These are phyloP conservation scores for Orthonyx spaldingii DNA, from an alignment of 2,113 vertebrate species.

Conservation along the genomic window DNA sequence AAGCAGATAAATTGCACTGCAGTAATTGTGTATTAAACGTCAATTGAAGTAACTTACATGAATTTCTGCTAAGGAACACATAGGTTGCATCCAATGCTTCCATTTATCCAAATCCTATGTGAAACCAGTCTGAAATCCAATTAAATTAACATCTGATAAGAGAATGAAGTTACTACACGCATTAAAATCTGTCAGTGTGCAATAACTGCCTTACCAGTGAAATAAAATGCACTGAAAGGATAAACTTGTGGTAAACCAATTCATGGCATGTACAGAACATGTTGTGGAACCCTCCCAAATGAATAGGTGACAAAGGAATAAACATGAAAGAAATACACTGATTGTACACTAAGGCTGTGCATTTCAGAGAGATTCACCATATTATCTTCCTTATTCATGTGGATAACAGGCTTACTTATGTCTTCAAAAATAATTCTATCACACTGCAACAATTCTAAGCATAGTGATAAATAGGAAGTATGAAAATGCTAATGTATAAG, in stretches of 20 bases:
- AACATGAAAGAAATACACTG: conserved; percentile 57
- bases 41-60: not conserved
- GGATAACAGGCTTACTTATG: conserved; percentile 63
- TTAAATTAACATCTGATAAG: conserved; percentile 58
- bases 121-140: conserved; percentile 35
- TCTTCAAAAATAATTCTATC: conserved; percentile 61
- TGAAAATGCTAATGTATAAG: conserved; percentile 43
- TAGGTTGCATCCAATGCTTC: conserved; percentile 18
- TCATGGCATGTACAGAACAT: conserved; percentile 2
- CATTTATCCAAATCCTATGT: conserved; percentile 25
- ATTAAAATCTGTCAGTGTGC: conserved; percentile 17
- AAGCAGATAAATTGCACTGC: not conserved
- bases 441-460: conserved; percentile 36
- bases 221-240: conserved; percentile 28
- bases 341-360: conserved; percentile 42
- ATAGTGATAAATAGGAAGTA: conserved; percentile 37
- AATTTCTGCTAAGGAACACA: not conserved
- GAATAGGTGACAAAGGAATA: conserved; percentile 57
- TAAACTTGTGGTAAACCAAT: conserved; percentile 20
- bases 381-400: conserved; percentile 64
- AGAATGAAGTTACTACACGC: conserved; percentile 32
- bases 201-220: not conserved
- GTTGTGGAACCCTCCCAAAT: conserved; percentile 43
- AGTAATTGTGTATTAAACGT: not conserved
- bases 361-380: conserved; percentile 31